A percentile compares a stretch with the other conserved stretches of the same genome.
phyloP scores from a whole-genome alignment of 2,113 vertebrate species.

The Chunga burmeisteri region DNA sequence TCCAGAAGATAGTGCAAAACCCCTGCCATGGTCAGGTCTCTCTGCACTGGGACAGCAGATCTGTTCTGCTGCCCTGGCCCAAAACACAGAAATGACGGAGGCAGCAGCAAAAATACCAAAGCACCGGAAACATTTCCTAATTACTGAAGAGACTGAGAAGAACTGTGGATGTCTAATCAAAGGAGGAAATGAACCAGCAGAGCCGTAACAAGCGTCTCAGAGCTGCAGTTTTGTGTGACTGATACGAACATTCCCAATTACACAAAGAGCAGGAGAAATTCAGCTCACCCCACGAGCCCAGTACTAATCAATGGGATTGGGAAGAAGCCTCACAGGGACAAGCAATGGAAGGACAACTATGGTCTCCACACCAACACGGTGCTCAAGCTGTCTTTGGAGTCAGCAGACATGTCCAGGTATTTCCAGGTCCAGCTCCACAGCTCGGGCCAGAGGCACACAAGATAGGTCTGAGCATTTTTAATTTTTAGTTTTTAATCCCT shows the following conservation, averaged over 20 bases:
- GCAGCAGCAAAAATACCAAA: background rate
- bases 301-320: accelerated
- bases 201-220: background rate
- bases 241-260: background rate
- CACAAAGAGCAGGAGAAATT: background rate
- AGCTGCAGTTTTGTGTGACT: background rate
- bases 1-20: background rate
- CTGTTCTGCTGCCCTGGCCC: background rate
- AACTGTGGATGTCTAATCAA: background rate
- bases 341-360: background rate
- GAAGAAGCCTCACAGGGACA: background rate
- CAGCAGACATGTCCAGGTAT: background rate
- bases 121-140: background rate
- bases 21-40: background rate
- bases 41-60: background rate
- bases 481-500: background rate
- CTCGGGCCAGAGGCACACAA: background rate
- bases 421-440: background rate
- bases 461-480: background rate
- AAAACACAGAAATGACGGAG: accelerated
- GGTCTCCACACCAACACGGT: background rate
- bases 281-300: background rate
- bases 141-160: background rate
- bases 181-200: background rate
- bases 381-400: background rate